Evolutionary conservation across 2,113 vertebrate species (phyloP).

Genomic region (Nothobranchius furzeri): DNA sequence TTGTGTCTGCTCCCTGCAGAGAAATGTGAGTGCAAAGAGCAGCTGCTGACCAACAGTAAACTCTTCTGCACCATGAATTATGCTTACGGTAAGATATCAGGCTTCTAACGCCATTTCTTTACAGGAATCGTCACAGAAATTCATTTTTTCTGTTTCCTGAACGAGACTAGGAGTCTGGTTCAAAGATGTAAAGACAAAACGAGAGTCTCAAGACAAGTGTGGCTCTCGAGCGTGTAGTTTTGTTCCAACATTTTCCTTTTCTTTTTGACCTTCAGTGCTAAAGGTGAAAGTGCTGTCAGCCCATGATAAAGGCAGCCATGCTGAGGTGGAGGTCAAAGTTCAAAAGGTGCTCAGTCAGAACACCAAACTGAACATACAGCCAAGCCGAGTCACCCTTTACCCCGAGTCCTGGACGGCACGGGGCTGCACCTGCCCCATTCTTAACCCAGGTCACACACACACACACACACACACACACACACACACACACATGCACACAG

Average conservation of each 20-base stretch:
- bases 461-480: not conserved
- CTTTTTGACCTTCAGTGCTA: conserved; percentile 80
- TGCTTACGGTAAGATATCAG: conserved; percentile 86
- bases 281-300: conserved; percentile 95
- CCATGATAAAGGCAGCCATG: conserved; percentile 96
- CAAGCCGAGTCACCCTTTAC: conserved; percentile 87
- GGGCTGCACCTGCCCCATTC: conserved; percentile 96
- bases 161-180: too few species aligned
- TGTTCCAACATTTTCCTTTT: not conserved
- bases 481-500: not conserved
- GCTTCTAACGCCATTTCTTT: too few species aligned
- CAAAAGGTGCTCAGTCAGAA: conserved; percentile 92
- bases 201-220: not conserved
- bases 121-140: too few species aligned
- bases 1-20: conserved; percentile 78
- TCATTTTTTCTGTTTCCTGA: too few species aligned
- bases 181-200: too few species aligned
- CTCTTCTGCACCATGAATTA: conserved; percentile 94
- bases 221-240: not conserved
- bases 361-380: conserved; percentile 87
- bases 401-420: conserved; percentile 96
- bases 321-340: conserved; percentile 95
- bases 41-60: conserved; percentile 88
- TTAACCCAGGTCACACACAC: conserved; percentile 89
- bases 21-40: conserved; percentile 97